Percentiles rank a stretch among this genome's conserved stretches.
Evolutionary conservation across 2,888 invertebrate species (phyloP).

Genomic region (Oxyscelio sp.): DNA sequence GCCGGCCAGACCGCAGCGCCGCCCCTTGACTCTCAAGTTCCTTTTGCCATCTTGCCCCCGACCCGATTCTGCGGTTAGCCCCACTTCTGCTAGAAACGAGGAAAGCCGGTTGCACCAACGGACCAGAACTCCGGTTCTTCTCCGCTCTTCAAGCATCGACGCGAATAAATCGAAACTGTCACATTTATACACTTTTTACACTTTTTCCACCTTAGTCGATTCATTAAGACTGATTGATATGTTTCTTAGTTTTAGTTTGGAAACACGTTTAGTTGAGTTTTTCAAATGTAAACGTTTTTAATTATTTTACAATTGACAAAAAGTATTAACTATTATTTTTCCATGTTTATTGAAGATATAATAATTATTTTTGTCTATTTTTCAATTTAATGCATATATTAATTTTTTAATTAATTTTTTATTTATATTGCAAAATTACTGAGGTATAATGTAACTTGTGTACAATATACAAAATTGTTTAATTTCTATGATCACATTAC

Average conservation of each 20-base stretch:
- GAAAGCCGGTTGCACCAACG: conserved; percentile 79
- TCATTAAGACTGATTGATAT: conserved; percentile 17
- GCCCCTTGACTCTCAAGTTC: conserved; percentile 86
- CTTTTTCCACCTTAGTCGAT: not conserved
- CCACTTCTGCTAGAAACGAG: conserved; percentile 81
- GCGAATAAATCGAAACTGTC: conserved; percentile 65
- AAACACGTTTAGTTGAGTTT: too few relatives aligned
- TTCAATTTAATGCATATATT: too few relatives aligned
- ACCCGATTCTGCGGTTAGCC: conserved; percentile 77
- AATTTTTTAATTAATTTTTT: too few relatives aligned
- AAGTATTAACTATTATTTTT: too few relatives aligned
- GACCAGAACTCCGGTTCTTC: conserved; percentile 70
- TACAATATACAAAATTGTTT: too few relatives aligned
- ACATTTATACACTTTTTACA: conserved; percentile 42
- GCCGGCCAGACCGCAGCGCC: conserved; percentile 86
- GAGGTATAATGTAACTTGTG: too few relatives aligned
- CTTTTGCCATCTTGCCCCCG: conserved; percentile 87
- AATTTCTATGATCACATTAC: too few relatives aligned
- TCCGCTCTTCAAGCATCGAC: conserved; percentile 63
- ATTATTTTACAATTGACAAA: too few relatives aligned
- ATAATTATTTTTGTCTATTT: not conserved
- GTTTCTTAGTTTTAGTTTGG: not conserved
- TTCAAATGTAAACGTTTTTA: too few relatives aligned
- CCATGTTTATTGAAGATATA: too few relatives aligned
- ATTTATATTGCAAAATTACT: too few relatives aligned